Base-by-base conservation (phyloP, 2,888 invertebrate species). In the Ophioninae sp. region DNA sequence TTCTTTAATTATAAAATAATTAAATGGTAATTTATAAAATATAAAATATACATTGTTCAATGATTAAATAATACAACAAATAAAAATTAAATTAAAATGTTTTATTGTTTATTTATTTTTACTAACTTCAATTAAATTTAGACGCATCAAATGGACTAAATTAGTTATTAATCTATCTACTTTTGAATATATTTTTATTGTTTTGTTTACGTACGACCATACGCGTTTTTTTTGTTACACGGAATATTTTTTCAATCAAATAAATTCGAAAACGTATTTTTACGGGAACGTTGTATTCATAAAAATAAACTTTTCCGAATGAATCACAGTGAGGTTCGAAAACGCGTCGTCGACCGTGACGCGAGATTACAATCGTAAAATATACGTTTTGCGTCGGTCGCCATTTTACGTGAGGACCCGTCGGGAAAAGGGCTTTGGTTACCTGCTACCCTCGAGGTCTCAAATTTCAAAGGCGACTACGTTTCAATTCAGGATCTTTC, bases 361-460 rank as follows among this genome's bases (percentile, higher is more conserved):
- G 63, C 51, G 64, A 63, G 13, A 63, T 6, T 30, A 75, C 41
- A 75, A 72, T 67, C 81, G 63, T 84, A 84, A 81, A 84, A 81
- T 23, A 73, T 64, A 59, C 83, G 64, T 68, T 68, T 56, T 71
- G 56, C 13, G 58, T 20, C 63, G 44, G 65, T 79, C 67, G 81
- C 81, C 79, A 84, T 84, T 81, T 79, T 84, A 72, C 56, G 65
- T 6, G 17, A 41, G 64, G 79, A 64, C 41, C 78, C 75, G 67
- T 75, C 72, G 23, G 9, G 73, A 79, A 73, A 84, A 79, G 79
- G 81, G 75, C 78, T 58, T 65, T 58, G 64, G 64, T 75, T 84
- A 84, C 81, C 84, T 81, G 84, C 71, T 44, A 6, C 9, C 22
- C 56, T 13, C 76, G 59, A 13, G 17, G 41, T 20, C 58, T 58